phyloP scores from a whole-genome alignment of 2,113 vertebrate genomes.

The Paramormyrops kingsleyae region DNA sequence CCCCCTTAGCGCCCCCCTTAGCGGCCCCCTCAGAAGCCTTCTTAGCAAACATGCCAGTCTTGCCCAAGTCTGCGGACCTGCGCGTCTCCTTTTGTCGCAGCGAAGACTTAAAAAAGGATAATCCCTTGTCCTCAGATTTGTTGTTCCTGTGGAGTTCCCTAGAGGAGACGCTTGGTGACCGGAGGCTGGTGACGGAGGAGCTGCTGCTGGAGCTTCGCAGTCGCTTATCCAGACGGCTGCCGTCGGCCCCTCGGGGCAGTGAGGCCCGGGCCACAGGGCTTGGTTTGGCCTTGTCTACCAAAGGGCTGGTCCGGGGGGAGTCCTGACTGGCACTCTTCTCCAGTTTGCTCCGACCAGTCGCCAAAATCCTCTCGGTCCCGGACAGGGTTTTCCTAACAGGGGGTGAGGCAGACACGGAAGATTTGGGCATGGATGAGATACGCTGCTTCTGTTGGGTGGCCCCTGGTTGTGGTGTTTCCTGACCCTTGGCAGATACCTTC shows the following conservation, averaged over 20 bases:
- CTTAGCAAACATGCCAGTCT: conserved; percentile 75
- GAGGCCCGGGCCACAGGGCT: conserved; percentile 42
- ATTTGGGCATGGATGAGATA: conserved; percentile 52
- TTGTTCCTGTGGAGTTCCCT: conserved; percentile 75
- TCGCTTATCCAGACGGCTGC: conserved; percentile 43
- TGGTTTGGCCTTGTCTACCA: conserved; percentile 55
- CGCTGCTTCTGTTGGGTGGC: conserved; percentile 65
- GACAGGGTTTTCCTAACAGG: conserved; percentile 59
- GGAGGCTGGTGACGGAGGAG: conserved; percentile 86
- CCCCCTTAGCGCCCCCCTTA: conserved; percentile 62
- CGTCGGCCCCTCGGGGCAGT: conserved; percentile 54
- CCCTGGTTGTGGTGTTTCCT: conserved; percentile 42
- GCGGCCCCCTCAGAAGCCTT: conserved; percentile 64
- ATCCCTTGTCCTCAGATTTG: conserved; percentile 87
- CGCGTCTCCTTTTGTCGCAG: conserved; percentile 89
- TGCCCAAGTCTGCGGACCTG: conserved; percentile 86
- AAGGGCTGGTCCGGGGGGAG: conserved; percentile 72
- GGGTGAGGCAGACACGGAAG: conserved; percentile 58
- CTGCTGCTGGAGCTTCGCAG: conserved; percentile 75
- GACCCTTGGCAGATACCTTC: conserved; percentile 59
- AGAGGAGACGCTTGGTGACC: conserved; percentile 64
- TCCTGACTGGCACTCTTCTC: conserved; percentile 80
- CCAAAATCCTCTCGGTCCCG: conserved; percentile 49
- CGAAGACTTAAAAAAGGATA: conserved; percentile 92
- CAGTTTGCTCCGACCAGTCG: conserved; percentile 61